phyloP scores from a whole-genome alignment of 2,888 invertebrate species.

The Gastracanthus pulcherrimus region DNA sequence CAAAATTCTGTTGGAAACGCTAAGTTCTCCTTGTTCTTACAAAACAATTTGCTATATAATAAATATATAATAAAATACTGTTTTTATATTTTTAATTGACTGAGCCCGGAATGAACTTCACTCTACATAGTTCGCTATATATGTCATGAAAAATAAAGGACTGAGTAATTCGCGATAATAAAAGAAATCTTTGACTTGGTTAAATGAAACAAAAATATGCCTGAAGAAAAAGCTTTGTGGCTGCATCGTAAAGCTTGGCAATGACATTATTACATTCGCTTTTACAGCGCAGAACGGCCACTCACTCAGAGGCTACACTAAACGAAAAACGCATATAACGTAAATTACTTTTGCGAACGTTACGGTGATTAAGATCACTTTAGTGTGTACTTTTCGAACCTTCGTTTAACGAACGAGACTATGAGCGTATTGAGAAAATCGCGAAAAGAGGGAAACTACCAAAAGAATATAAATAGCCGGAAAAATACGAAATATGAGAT shows the following conservation, averaged over 20 bases:
- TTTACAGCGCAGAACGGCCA: neutral
- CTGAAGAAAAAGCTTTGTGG: conserved; percentile 10
- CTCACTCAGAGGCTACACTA: too few relatives aligned
- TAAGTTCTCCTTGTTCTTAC: too few relatives aligned
- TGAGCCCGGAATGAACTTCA: too few relatives aligned
- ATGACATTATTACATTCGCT: conserved; percentile 25
- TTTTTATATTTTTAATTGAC: too few relatives aligned
- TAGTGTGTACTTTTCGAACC: neutral
- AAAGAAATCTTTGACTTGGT: neutral
- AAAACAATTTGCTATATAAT: too few relatives aligned
- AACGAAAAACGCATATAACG: conserved; percentile 1
- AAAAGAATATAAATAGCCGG: neutral
- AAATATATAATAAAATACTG: too few relatives aligned
- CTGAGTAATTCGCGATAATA: neutral
- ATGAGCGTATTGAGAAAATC: neutral
- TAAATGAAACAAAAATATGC: neutral
- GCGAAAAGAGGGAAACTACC: neutral
- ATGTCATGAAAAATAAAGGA: too few relatives aligned
- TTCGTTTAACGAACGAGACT: neutral
- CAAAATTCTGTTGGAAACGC: too few relatives aligned
- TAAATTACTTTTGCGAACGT: conserved; percentile 20
- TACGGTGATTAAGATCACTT: conserved; percentile 16
- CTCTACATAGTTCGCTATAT: too few relatives aligned
- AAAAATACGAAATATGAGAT: neutral
- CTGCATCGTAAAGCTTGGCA: conserved; percentile 14